Percentiles rank a stretch among this genome's conserved stretches.
phyloP scores from a whole-genome alignment of 1,140 invertebrate genomes.

The Scaptomyza montana region DNA sequence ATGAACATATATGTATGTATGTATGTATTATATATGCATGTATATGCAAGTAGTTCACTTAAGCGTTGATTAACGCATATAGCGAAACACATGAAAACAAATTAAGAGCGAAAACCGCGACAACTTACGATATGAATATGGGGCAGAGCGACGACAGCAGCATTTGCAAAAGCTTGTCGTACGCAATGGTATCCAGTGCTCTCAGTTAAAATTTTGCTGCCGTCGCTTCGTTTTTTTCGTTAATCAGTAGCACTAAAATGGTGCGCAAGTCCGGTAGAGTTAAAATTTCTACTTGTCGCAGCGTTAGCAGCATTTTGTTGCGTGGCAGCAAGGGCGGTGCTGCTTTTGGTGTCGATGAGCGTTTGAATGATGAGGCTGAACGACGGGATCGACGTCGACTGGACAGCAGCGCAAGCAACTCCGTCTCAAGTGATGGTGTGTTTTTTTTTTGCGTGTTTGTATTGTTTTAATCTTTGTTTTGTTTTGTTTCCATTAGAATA shows the following conservation, averaged over 20 bases:
- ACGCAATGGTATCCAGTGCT: constrained; percentile 22
- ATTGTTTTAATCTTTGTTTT: constrained; percentile 21
- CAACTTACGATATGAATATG: constrained; percentile 66
- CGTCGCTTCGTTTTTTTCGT: constrained; percentile 61
- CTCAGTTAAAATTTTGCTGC: constrained; percentile 49
- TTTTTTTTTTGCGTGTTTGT: constrained; percentile 8
- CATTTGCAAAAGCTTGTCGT: constrained; percentile 40
- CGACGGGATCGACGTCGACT: constrained; percentile 23
- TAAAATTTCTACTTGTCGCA: constrained; percentile 73
- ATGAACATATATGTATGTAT: constrained; percentile 42
- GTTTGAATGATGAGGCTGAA: constrained; percentile 14
- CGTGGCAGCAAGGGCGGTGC: constrained; percentile 50
- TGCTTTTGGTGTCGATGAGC: constrained; percentile 30
- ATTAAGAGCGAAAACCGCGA: constrained; percentile 41
- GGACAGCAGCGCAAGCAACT: constrained; percentile 56
- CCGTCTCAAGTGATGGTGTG: constrained; percentile 68
- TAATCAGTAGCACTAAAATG: constrained; percentile 82
- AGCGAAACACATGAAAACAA: constrained; percentile 24
- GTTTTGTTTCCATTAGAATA: constrained; percentile 5
- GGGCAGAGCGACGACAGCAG: constrained; percentile 25
- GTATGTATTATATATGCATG: too few relatives aligned
- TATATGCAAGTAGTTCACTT: constrained; percentile 65
- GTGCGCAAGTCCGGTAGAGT: constrained; percentile 81
- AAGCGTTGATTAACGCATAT: constrained; percentile 76
- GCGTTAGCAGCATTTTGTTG: constrained; percentile 59